Base-by-base conservation (phyloP, 2,888 invertebrate species). In the Phaonia tiefii region DNA sequence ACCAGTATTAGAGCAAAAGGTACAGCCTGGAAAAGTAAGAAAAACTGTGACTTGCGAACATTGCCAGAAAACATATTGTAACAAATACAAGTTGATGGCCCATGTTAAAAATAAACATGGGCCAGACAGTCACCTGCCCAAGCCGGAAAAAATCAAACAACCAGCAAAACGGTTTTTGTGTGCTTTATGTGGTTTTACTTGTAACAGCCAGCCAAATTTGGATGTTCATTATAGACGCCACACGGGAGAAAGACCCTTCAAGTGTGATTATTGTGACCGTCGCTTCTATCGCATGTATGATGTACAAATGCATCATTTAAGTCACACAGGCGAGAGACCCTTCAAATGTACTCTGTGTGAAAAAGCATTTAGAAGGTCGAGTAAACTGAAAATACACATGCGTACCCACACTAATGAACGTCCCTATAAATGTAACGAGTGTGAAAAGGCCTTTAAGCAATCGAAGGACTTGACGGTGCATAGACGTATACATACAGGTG, bases 361-460 rank as follows among this genome's bases (percentile, higher is more conserved):
- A 51, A 89, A 89, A 74, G 89, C 89, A n/a, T 95, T 95, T 87
- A 94, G 94, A 0, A 95, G 95, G 88, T 94, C 94, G 73, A 94
- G 95, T 87, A 95, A 95, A 86, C 89, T 95, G 66, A 94, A 94
- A 0, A 87, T 95, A 15, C 95, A 95, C 86, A 93, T 95, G 85
- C 92, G 95, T 0, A 91, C 94, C 0, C 95, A 95, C 86, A 95
- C 95, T 0, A 95, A 94, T 5, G 88, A 88, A 79, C 66, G 84
- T 0, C 84, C 84, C 13, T 84, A 82, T 46, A 75, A 75, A 8
- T 88, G 88, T 39, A 86, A 85, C 54, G 85, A 86, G 0, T 88
- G 88, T 42, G 88, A 88, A 10, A 87, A 87, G 31, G 85, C 87
- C 4, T 88, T 88, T 84, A 95, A 95, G 84, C 94, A 95, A 91